A percentile compares a stretch with the other conserved stretches of the same genome.
Evolutionary conservation across 1,140 invertebrate species (phyloP).

Genomic region (Heliconius eleuchia): DNA sequence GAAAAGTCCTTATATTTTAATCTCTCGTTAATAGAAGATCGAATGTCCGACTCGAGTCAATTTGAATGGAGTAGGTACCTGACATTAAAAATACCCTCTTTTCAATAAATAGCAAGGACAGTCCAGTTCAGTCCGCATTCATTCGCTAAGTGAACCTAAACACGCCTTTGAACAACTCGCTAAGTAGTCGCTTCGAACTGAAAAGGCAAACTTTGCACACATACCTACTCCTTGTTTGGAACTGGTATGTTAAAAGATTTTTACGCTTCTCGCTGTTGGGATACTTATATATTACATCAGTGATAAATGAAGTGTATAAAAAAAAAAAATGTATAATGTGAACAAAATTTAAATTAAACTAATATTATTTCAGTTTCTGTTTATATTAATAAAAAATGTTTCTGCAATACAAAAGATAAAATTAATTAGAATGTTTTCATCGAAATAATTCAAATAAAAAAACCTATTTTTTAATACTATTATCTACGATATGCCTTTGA

Average conservation of each 20-base stretch:
- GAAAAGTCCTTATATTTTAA: conserved; percentile 24
- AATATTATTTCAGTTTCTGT: too few relatives aligned
- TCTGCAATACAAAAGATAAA: too few relatives aligned
- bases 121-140: conserved; percentile 60
- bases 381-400: too few relatives aligned
- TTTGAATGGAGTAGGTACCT: conserved; percentile 41
- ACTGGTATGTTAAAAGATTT: conserved; percentile 31
- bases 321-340: neutral
- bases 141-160: conserved; percentile 75
- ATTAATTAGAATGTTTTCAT: too few relatives aligned
- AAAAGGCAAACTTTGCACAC: conserved; percentile 57
- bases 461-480: too few relatives aligned
- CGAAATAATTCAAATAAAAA: too few relatives aligned
- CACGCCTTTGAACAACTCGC: conserved; percentile 52
- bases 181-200: conserved; percentile 59
- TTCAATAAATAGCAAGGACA: conserved; percentile 59
- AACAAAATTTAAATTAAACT: neutral
- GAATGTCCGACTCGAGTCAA: conserved; percentile 37
- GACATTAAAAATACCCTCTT: conserved; percentile 59
- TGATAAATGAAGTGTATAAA: too few relatives aligned
- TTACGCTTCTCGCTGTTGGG: neutral
- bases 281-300: neutral
- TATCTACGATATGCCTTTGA: too few relatives aligned
- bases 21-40: conserved; percentile 24
- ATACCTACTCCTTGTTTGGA: conserved; percentile 39